phyloP scores from a whole-genome alignment of 1,140 invertebrate species.

The Dendrolimus kikuchii region DNA sequence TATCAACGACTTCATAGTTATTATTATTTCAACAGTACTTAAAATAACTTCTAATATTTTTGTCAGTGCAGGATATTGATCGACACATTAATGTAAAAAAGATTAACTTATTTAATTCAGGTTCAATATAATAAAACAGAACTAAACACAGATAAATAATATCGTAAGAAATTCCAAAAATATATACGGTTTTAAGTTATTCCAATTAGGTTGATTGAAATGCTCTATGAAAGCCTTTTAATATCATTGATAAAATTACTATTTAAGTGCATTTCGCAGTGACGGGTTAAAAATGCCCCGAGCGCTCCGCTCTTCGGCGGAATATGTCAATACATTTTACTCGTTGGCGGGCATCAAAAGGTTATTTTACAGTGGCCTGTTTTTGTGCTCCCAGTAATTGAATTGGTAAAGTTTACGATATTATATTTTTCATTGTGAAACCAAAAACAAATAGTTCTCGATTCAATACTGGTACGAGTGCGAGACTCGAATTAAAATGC shows the following conservation, averaged over 20 bases:
- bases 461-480: neutral
- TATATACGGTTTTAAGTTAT: neutral
- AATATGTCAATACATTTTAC: conserved; percentile 35
- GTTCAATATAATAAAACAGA: too few species aligned
- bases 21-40: too few species aligned
- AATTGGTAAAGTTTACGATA: conserved; percentile 35
- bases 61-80: too few species aligned
- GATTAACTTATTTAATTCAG: too few species aligned
- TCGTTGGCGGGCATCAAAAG: conserved; percentile 31
- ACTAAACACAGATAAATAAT: too few species aligned
- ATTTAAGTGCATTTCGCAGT: conserved; percentile 17
- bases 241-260: conserved; percentile 26
- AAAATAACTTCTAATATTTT: too few species aligned
- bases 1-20: too few species aligned
- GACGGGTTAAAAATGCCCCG: conserved; percentile 19
- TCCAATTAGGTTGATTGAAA: conserved; percentile 3
- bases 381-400: conserved; percentile 29
- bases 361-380: conserved; percentile 35
- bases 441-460: conserved; percentile 14
- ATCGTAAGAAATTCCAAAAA: too few species aligned
- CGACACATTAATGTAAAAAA: too few species aligned
- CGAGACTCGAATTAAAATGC: too few species aligned
- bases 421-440: conserved; percentile 24
- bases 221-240: conserved; percentile 20
- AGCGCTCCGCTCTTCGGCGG: conserved; percentile 5